Percentiles rank a stretch among this genome's conserved stretches.
Evolutionary conservation across 2,888 invertebrate species (phyloP).

Genomic region (Volucella inflata): DNA sequence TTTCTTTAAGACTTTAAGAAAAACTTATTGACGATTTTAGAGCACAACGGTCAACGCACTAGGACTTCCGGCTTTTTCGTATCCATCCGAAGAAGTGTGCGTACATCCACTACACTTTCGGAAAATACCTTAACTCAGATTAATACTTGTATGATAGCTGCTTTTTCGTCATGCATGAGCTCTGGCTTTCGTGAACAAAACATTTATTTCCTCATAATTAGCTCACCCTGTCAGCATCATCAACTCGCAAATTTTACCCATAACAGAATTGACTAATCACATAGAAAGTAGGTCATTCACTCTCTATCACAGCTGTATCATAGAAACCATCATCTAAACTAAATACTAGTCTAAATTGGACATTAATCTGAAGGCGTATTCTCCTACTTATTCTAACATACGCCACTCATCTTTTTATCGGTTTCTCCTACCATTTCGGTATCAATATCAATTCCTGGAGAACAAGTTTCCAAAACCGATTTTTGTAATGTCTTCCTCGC

Average conservation of each 20-base stretch:
- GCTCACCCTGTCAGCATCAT: too few relatives aligned
- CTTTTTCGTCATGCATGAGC: too few relatives aligned
- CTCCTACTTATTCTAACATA: conserved; percentile 50
- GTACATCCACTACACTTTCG: too few relatives aligned
- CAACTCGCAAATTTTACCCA: neutral
- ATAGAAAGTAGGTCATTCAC: conserved; percentile 54
- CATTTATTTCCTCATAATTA: too few relatives aligned
- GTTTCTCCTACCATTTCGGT: conserved; percentile 8
- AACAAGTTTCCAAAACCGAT: conserved; percentile 53
- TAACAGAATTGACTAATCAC: conserved; percentile 31
- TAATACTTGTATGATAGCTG: too few relatives aligned
- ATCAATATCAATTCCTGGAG: conserved; percentile 43
- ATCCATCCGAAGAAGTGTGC: too few relatives aligned
- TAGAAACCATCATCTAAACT: conserved; percentile 16
- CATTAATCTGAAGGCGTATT: conserved; percentile 53
- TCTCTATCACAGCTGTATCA: conserved; percentile 27
- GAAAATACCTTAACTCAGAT: too few relatives aligned
- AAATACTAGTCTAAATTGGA: conserved; percentile 43
- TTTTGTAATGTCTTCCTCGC: conserved; percentile 55
- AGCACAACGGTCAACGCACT: too few relatives aligned
- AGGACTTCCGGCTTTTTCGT: too few relatives aligned
- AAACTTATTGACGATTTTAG: too few relatives aligned
- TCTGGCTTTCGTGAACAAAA: too few relatives aligned
- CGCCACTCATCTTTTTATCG: neutral
- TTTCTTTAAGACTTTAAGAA: too few relatives aligned